Conservation (phyloP, 1,140 invertebrate species). For the Lordiphosa clarofinis region DNA sequence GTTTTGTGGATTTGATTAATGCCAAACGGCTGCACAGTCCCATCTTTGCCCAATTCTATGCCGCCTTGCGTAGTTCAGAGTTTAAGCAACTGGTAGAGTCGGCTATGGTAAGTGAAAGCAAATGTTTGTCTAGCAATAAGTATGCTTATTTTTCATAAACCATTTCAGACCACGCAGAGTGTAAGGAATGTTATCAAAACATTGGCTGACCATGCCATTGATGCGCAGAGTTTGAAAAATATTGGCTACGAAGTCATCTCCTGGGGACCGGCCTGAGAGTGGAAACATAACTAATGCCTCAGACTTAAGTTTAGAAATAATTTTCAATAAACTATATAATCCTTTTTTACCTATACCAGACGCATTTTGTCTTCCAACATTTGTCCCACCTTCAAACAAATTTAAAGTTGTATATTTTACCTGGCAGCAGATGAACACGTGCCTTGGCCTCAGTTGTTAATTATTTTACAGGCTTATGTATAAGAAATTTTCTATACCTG, state of each 20-base stretch:
- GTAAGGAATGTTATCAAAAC: constrained; percentile 42
- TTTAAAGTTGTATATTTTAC: neutral
- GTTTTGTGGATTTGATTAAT: constrained; percentile 54
- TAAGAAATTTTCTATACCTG: constrained; percentile 34
- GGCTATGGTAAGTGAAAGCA: constrained; percentile 49
- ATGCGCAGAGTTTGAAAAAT: constrained; percentile 46
- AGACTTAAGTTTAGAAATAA: neutral
- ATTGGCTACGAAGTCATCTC: constrained; percentile 65
- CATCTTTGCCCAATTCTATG: constrained; percentile 62
- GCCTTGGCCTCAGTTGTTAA: constrained; percentile 29
- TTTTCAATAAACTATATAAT: constrained; percentile 18
- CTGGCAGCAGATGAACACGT: neutral
- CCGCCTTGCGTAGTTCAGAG: constrained; percentile 49
- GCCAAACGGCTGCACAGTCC: constrained; percentile 40
- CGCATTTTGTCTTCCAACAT: neutral
- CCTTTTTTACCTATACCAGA: constrained; percentile 12
- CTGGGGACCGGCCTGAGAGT: constrained; percentile 48
- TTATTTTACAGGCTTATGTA: constrained; percentile 34
- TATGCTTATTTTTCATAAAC: neutral
- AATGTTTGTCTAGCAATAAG: neutral
- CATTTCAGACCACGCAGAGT: constrained; percentile 48
- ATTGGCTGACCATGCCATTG: constrained; percentile 45
- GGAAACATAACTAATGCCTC: too few species aligned
- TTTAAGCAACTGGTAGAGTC: constrained; percentile 49
- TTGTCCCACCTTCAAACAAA: neutral